These are phyloP conservation scores for Geophilus truncorum DNA, from an alignment of 2,888 invertebrate genomes.

Conservation along the genomic window DNA sequence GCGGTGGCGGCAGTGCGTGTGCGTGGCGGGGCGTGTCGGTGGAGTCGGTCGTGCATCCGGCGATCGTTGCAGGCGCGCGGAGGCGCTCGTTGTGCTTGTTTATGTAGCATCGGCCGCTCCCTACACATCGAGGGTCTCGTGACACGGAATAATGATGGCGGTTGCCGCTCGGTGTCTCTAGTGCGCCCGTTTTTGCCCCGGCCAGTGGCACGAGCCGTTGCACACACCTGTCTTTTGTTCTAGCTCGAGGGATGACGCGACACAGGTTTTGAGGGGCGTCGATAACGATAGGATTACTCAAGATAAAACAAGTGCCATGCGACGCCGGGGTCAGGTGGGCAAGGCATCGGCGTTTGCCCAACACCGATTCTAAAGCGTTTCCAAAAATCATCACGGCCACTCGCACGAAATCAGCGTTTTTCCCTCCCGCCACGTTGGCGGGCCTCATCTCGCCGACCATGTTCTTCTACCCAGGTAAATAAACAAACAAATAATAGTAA, in stretches of 20 bases:
- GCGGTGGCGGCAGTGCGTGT: neutral
- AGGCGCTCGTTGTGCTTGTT: slow-evolving; percentile 9
- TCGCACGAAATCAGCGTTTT: neutral
- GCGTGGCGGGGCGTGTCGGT: neutral
- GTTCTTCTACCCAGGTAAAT: slow-evolving; percentile 6
- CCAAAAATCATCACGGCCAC: neutral
- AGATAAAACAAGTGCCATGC: neutral
- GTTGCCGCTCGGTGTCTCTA: neutral
- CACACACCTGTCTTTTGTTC: slow-evolving; percentile 5
- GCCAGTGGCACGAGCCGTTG: slow-evolving; percentile 8
- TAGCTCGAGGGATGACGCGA: neutral
- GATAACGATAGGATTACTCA: neutral
- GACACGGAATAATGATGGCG: slow-evolving; percentile 11
- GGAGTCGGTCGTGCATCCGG: neutral
- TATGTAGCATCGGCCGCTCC: slow-evolving; percentile 4
- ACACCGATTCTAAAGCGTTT: neutral
- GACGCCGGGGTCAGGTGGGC: neutral
- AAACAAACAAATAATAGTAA: neutral
- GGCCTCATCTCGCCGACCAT: neutral
- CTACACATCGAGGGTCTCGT: neutral
- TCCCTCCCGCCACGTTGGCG: neutral
- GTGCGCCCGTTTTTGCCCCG: neutral
- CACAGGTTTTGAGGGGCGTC: neutral
- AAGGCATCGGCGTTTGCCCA: neutral
- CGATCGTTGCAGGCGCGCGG: neutral